Conservation (phyloP, 1,140 invertebrate species). For the Drosophila bipectinata region DNA sequence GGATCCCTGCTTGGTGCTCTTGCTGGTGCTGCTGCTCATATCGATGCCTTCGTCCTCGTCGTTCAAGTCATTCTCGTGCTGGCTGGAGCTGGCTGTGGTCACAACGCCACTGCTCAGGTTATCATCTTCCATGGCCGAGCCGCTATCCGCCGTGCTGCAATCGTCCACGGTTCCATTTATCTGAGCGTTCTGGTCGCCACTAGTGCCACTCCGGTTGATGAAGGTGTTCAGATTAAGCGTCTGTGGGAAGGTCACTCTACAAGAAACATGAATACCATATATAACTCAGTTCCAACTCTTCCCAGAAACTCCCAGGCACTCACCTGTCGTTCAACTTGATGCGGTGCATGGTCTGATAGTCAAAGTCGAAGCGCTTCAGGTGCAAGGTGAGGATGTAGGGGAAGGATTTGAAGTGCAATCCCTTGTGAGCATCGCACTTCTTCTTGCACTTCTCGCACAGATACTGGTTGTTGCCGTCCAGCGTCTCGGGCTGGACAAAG, state of each 20-base stretch:
- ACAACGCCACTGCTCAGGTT: constrained; percentile 83
- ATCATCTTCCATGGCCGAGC: constrained; percentile 88
- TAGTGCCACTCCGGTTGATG: constrained; percentile 55
- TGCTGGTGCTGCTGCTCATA: constrained; percentile 86
- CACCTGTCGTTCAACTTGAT: constrained; percentile 97
- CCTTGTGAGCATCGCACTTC: constrained; percentile 96
- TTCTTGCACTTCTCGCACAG: constrained; percentile 94
- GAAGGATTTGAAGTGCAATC: constrained; percentile 94
- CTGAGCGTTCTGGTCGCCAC: constrained; percentile 49
- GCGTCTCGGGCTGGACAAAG: constrained; percentile 93
- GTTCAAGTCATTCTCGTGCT: constrained; percentile 79
- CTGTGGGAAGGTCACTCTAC: constrained; percentile 93
- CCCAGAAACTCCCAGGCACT: constrained; percentile 71
- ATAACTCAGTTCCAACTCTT: neutral
- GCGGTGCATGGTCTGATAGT: constrained; percentile 93
- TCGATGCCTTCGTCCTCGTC: constrained; percentile 89
- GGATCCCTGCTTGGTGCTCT: constrained; percentile 66
- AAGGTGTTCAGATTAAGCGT: constrained; percentile 92
- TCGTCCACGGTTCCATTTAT: constrained; percentile 85
- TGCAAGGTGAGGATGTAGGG: constrained; percentile 95
- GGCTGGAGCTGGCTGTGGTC: constrained; percentile 78
- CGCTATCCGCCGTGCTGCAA: constrained; percentile 89
- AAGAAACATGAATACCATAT: constrained; percentile 45
- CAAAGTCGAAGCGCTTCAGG: constrained; percentile 96
- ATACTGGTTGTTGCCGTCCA: constrained; percentile 95